A percentile compares a stretch with the other conserved stretches of the same genome.
These are phyloP conservation scores for Alectura lathami DNA, from an alignment of 2,113 vertebrate species.

Conservation along the genomic window DNA sequence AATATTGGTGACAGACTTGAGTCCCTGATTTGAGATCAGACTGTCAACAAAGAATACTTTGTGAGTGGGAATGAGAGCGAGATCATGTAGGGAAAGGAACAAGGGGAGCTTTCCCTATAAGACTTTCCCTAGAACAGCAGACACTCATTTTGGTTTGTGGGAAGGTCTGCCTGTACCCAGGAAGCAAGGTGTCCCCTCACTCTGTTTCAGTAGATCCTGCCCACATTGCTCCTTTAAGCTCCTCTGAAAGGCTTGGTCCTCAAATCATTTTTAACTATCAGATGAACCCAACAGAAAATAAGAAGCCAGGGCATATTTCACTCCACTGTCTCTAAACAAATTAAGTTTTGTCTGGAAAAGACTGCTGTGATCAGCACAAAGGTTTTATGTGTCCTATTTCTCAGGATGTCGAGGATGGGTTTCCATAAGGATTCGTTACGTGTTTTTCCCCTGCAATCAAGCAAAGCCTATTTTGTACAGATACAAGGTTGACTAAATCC, in stretches of 20 bases:
- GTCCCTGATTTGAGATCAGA: background rate
- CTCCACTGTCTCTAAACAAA: slow-evolving; percentile 22
- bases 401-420: background rate
- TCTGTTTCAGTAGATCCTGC: background rate
- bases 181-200: background rate
- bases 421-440: background rate
- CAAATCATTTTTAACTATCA: background rate
- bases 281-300: background rate
- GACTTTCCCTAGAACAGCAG: background rate
- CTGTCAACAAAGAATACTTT: background rate
- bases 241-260: background rate
- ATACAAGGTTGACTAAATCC: slow-evolving; percentile 26
- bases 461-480: slow-evolving; percentile 36
- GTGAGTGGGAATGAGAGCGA: background rate
- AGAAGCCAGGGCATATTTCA: background rate
- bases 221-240: background rate
- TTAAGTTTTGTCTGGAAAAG: background rate
- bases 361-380: background rate
- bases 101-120: background rate
- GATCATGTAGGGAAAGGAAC: background rate
- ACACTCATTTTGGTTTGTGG: background rate
- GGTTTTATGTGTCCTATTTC: background rate
- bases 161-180: background rate
- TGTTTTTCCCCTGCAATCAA: slow-evolving; percentile 28
- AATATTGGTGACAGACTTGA: background rate